Conservation (phyloP, 1,140 invertebrate species). For the Lordiphosa stackelbergi region DNA sequence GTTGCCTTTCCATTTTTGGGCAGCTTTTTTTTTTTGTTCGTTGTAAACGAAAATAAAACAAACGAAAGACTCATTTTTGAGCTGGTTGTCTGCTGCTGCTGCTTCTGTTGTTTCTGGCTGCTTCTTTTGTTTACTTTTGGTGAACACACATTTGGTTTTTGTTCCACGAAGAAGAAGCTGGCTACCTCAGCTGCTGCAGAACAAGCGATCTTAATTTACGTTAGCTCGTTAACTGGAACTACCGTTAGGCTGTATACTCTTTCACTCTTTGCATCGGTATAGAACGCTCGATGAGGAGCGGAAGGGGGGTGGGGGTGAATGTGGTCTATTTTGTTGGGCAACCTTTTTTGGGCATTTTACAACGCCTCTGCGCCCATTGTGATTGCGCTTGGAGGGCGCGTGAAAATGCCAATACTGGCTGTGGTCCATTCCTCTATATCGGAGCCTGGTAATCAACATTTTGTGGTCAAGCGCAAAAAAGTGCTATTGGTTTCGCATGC, state of each 20-base stretch:
- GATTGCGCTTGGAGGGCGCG: constrained; percentile 55
- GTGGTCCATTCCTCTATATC: constrained; percentile 37
- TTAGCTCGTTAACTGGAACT: constrained; percentile 72
- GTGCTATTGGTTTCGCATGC: constrained; percentile 68
- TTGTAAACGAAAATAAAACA: constrained; percentile 62
- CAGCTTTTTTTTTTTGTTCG: constrained; percentile 23
- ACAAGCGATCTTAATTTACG: constrained; percentile 75
- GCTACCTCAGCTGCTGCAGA: constrained; percentile 37
- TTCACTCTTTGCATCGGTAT: constrained; percentile 14
- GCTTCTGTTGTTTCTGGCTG: constrained; percentile 36
- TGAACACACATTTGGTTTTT: constrained; percentile 51
- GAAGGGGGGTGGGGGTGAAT: neutral
- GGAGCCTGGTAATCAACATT: constrained; percentile 66
- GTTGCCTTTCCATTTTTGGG: constrained; percentile 42
- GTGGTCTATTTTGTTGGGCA: constrained; percentile 33
- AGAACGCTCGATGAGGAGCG: neutral
- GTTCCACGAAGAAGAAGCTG: constrained; percentile 45
- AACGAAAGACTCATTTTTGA: constrained; percentile 36
- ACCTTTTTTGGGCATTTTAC: constrained; percentile 71
- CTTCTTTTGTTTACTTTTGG: constrained; percentile 51
- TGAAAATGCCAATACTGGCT: constrained; percentile 60
- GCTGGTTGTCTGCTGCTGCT: constrained; percentile 15
- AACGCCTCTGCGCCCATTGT: constrained; percentile 66
- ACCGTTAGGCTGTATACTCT: constrained; percentile 54
- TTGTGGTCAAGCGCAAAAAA: constrained; percentile 60